Evolutionary conservation across 2,888 invertebrate genomes (phyloP).

Genomic region (Eugnorisma glareosa): DNA sequence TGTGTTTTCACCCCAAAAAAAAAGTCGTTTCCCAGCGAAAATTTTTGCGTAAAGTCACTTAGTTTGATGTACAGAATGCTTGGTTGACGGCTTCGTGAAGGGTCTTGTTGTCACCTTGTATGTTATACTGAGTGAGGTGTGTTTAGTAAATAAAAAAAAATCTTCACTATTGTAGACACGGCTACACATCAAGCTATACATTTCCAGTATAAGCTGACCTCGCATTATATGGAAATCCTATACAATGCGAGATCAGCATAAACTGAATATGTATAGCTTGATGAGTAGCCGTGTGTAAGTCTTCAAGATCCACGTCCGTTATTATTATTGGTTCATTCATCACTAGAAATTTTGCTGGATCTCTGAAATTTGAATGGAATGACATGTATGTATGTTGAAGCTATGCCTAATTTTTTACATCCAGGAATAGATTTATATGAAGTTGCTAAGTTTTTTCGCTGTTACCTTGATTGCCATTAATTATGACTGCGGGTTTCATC

Average conservation of each 20-base stretch:
- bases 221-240: too few species aligned
- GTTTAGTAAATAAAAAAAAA: not conserved
- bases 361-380: slow-evolving; percentile 1
- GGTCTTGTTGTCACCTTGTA: too few species aligned
- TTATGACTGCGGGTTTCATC: not conserved
- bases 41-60: too few species aligned
- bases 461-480: not conserved
- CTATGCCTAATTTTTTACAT: not conserved
- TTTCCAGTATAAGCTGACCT: too few species aligned
- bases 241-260: too few species aligned
- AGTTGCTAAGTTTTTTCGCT: not conserved
- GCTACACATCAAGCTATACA: too few species aligned
- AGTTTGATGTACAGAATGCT: too few species aligned
- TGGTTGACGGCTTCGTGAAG: too few species aligned
- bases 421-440: not conserved
- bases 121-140: not conserved
- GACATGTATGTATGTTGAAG: not conserved
- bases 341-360: not conserved
- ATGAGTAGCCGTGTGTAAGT: too few species aligned
- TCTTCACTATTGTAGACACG: not conserved
- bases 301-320: not conserved
- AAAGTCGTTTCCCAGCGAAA: too few species aligned
- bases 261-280: too few species aligned
- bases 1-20: too few species aligned
- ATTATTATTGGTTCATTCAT: not conserved